phyloP scores from a whole-genome alignment of 2,888 invertebrate species.

The Idaea biselata region DNA sequence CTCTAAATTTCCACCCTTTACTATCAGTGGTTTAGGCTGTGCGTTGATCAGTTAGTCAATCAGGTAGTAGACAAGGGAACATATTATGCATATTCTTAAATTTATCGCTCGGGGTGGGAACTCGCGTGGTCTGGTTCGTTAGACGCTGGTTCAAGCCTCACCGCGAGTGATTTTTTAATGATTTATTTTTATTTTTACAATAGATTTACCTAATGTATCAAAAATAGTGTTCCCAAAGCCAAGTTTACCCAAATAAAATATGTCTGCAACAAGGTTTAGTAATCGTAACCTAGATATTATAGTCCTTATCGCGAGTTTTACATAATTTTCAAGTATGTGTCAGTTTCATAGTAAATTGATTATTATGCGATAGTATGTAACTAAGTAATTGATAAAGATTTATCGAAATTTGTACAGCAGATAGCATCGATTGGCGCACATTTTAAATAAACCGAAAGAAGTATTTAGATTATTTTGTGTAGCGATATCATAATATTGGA shows the following conservation, averaged over 20 bases:
- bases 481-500: not conserved
- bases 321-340: not conserved
- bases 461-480: not conserved
- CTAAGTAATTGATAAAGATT: not conserved
- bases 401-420: not conserved
- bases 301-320: not conserved
- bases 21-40: too few relatives aligned
- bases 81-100: too few relatives aligned
- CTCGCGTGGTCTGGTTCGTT: too few relatives aligned
- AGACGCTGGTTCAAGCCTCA: too few relatives aligned
- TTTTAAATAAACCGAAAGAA: not conserved
- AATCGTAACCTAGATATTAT: not conserved
- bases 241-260: not conserved
- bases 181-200: too few relatives aligned
- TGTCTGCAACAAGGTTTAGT: not conserved
- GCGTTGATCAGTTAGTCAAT: too few relatives aligned
- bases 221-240: not conserved
- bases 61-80: too few relatives aligned
- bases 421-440: not conserved
- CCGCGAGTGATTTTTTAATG: too few relatives aligned
- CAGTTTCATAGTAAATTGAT: not conserved
- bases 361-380: not conserved
- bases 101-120: too few relatives aligned
- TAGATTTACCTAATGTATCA: too few relatives aligned
- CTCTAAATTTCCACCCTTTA: too few relatives aligned